phyloP scores from a whole-genome alignment of 37 sponge, comb jelly and placozoan genomes.

The Hormiphora californensis region DNA sequence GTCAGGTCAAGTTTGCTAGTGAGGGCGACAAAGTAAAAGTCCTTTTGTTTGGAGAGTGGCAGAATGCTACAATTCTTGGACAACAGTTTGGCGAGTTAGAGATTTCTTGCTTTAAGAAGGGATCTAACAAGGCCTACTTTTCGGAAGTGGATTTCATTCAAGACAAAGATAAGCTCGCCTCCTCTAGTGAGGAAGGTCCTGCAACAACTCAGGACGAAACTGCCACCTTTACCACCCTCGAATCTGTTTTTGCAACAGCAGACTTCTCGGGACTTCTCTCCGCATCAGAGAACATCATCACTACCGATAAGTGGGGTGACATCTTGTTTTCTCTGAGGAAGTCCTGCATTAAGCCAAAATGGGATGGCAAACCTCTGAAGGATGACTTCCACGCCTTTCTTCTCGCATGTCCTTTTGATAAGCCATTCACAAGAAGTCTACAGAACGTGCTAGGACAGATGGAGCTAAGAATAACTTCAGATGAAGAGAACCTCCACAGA shows the following conservation, averaged over 20 bases:
- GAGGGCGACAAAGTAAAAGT: conserved; percentile 49
- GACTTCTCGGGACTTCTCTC: not conserved
- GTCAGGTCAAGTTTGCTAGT: not conserved
- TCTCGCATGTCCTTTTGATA: conserved; percentile 8
- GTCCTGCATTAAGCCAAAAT: conserved; percentile 20
- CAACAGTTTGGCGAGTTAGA: conserved; percentile 20
- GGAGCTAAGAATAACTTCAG: not conserved
- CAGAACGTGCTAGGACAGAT: not conserved
- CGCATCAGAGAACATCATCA: not conserved
- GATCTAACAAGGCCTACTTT: conserved; percentile 23
- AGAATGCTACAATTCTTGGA: conserved; percentile 15
- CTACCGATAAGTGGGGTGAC: conserved; percentile 25
- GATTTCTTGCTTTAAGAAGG: conserved; percentile 37
- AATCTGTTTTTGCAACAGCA: not conserved
- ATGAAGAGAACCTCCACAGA: not conserved
- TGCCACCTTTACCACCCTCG: not conserved
- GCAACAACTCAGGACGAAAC: too few species aligned
- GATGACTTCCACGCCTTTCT: conserved; percentile 25
- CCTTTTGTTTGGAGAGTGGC: conserved; percentile 41
- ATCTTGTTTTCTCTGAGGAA: not conserved
- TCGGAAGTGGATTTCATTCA: not conserved
- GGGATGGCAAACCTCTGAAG: not conserved
- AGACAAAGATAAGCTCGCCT: not conserved
- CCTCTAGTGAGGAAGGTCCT: not conserved
- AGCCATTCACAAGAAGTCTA: not conserved